phyloP scores from a whole-genome alignment of 2,113 vertebrate species.

The Anhinga anhinga region DNA sequence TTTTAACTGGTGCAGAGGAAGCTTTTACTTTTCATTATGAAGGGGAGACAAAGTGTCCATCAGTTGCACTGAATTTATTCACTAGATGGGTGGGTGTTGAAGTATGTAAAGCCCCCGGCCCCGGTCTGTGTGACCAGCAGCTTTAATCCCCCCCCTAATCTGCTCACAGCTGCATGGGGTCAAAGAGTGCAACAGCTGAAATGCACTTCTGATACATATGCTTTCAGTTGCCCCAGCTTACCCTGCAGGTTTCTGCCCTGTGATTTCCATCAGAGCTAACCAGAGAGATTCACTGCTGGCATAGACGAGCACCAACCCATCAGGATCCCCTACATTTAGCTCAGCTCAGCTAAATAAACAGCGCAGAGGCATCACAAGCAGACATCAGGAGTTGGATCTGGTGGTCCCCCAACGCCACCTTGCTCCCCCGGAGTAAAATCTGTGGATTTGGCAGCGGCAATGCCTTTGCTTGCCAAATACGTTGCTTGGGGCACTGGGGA shows the following conservation, averaged over 20 bases:
- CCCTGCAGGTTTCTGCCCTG: neutral
- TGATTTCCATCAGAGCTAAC: neutral
- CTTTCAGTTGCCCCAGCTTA: neutral
- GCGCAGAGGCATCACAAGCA: neutral
- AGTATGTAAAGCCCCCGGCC: neutral
- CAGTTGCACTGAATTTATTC: neutral
- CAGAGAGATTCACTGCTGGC: neutral
- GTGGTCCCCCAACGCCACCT: neutral
- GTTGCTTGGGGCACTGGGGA: neutral
- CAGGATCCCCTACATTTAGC: neutral
- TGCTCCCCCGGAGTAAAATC: neutral
- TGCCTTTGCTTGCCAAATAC: neutral
- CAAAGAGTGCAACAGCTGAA: conserved; percentile 44
- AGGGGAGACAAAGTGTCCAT: neutral
- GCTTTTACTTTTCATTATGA: conserved; percentile 27
- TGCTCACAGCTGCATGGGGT: neutral
- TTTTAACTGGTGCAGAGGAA: conserved; percentile 44
- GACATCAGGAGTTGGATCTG: neutral
- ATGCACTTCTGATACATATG: neutral
- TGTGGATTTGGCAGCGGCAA: neutral
- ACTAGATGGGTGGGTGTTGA: neutral
- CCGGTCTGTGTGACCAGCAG: neutral
- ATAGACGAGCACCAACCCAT: neutral
- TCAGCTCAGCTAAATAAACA: neutral
- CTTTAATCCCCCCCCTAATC: neutral